Evolutionary conservation across 2,797 vertebrate genomes (phyloP), one percentile per base, ranked within the genome.

Genomic region (Pangasius larnaudii): DNA sequence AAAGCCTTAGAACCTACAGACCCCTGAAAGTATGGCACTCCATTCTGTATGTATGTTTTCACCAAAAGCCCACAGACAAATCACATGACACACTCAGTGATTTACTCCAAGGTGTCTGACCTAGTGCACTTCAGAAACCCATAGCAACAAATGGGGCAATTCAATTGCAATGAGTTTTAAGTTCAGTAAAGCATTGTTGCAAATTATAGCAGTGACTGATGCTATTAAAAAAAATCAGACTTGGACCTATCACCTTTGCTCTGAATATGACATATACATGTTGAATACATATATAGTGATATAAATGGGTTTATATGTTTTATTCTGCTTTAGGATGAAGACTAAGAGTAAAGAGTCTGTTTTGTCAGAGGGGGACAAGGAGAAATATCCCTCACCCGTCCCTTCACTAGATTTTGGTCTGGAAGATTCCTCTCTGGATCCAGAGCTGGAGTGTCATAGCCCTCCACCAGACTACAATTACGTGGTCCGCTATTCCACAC

Each of bases 401-500:
- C 92, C 95, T 33, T 92, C 96, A 90, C 92, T 97, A 94, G 97
- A 97, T 93, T 96, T 97, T 93, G 94, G 95, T 56, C 95, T 98
- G 94, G 96, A 98, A 11, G 96, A 98, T 88, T 96, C 97, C 0
- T 95, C 96, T 16, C 94, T 98, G 94, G 97, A 98, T 85, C 94
- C 93, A 3, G 95, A 85, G 90, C 94, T 99, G 90, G 97, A 98
- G 90, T 98, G 97, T 92, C 98, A 99, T 95, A 99, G 98, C 94
- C 97, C 98, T 0, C 98, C 97, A 0, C 98, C 98, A 0, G 97
- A 99, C 93, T 98, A 98, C 95, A 98, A 98, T 94, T 97, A 96
- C 0, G 97, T 99, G 91, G 93, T 98, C 90, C 97, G 98, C 92
- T 98, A 98, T 94, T 97, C 97, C 0, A 95, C 97, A 65, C 97